Conservation (phyloP, 2,888 invertebrate genomes). For the Cataglyphis livida region DNA sequence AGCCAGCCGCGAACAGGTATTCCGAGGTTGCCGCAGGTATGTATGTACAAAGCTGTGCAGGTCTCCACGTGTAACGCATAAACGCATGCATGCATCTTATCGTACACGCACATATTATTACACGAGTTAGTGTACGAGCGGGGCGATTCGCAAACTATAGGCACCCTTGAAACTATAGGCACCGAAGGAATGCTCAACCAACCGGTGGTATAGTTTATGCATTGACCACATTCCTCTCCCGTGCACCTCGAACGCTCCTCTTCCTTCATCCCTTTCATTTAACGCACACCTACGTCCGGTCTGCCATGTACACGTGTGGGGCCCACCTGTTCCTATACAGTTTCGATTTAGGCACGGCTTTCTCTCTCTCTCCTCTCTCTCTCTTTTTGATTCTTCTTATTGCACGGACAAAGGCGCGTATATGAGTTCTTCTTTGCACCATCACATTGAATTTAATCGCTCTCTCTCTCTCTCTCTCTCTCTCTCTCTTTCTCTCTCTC, state of each 20-base stretch:
- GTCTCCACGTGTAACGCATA: constrained; percentile 52
- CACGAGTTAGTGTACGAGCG: constrained; percentile 50
- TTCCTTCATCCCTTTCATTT: constrained; percentile 77
- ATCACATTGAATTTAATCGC: constrained; percentile 29
- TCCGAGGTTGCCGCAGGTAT: constrained; percentile 30
- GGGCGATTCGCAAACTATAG: constrained; percentile 81
- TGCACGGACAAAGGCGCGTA: constrained; percentile 25
- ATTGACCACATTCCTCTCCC: constrained; percentile 85
- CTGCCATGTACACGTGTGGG: constrained; percentile 44
- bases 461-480: neutral
- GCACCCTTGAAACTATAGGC: constrained; percentile 70
- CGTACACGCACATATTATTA: constrained; percentile 47
- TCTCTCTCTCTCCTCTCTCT: constrained; percentile 16
- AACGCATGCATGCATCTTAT: neutral
- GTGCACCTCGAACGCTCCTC: constrained; percentile 81
- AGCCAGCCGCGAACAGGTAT: constrained; percentile 37
- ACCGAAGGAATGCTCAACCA: constrained; percentile 77
- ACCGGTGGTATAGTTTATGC: constrained; percentile 83
- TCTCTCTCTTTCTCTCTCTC: neutral
- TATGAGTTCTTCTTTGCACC: constrained; percentile 16
- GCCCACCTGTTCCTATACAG: constrained; percentile 66
- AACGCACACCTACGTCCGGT: constrained; percentile 74
- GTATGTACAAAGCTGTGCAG: constrained; percentile 5
- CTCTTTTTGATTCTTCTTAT: constrained; percentile 16
- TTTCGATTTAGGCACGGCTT: constrained; percentile 65